phyloP scores from a whole-genome alignment of 2,888 invertebrate species.

The Phortica magna region DNA sequence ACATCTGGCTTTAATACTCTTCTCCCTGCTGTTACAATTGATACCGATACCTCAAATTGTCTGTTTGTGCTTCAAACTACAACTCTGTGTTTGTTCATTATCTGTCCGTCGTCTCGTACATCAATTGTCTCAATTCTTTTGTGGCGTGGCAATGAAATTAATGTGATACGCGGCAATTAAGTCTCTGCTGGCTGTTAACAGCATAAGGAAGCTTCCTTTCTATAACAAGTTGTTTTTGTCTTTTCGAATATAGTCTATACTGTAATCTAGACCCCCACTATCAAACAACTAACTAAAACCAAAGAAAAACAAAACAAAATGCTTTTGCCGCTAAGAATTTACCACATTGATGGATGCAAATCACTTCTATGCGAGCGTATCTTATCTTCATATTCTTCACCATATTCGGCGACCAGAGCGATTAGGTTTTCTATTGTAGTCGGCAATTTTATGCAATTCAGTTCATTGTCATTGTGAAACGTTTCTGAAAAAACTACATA shows the following conservation, averaged over 20 bases:
- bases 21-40: too few relatives aligned
- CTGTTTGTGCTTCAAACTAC: too few relatives aligned
- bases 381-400: conserved; percentile 84
- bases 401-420: conserved; percentile 82
- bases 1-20: neutral
- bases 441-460: conserved; percentile 76
- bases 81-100: neutral
- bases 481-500: conserved; percentile 79
- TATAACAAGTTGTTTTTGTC: too few relatives aligned
- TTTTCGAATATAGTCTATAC: neutral
- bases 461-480: conserved; percentile 62
- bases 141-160: too few relatives aligned
- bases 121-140: too few relatives aligned
- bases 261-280: neutral
- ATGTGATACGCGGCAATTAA: too few relatives aligned
- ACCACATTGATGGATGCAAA: conserved; percentile 78
- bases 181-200: too few relatives aligned
- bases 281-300: conserved; percentile 33
- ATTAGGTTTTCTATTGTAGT: conserved; percentile 80
- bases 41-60: too few relatives aligned
- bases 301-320: conserved; percentile 51
- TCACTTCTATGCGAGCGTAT: conserved; percentile 79
- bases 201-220: too few relatives aligned
- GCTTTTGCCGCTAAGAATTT: conserved; percentile 58
- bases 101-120: neutral